These are phyloP conservation scores for Diploptera punctata DNA, from an alignment of 2,888 invertebrate species.

Conservation along the genomic window DNA sequence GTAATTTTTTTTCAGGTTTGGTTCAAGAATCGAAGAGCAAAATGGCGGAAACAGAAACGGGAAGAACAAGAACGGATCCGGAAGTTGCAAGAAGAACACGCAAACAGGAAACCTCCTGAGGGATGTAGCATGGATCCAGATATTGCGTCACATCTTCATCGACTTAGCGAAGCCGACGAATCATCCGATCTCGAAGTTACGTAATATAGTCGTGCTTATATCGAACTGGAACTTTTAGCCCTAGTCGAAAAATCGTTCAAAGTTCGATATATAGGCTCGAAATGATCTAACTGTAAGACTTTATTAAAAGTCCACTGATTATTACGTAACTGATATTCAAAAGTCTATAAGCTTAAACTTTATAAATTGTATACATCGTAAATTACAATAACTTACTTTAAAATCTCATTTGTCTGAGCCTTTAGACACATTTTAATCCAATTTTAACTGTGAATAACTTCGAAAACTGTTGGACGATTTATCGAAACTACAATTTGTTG, in stretches of 20 bases:
- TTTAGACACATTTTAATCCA: too few relatives aligned
- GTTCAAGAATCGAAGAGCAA: slow-evolving; percentile 96
- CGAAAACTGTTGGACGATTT: too few relatives aligned
- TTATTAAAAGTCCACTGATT: too few relatives aligned
- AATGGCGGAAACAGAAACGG: slow-evolving; percentile 95
- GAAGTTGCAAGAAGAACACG: slow-evolving; percentile 82
- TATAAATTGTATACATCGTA: too few relatives aligned
- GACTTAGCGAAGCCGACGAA: slow-evolving; percentile 67
- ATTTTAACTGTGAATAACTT: too few relatives aligned
- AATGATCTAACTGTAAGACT: too few relatives aligned
- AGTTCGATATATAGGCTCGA: too few relatives aligned
- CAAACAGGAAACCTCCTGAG: slow-evolving; percentile 46
- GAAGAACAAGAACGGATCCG: slow-evolving; percentile 71
- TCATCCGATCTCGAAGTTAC: slow-evolving; percentile 85
- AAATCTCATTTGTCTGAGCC: too few relatives aligned
- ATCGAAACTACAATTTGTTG: too few relatives aligned
- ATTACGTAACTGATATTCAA: too few relatives aligned
- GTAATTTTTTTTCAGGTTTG: slow-evolving; percentile 76
- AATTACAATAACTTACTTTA: too few relatives aligned
- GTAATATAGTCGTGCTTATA: slow-evolving; percentile 52
- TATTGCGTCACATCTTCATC: slow-evolving; percentile 12
- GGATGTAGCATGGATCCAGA: slow-evolving; percentile 17
- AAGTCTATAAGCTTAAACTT: too few relatives aligned
- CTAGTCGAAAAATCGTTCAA: background rate
- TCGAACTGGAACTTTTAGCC: background rate